phyloP scores from a whole-genome alignment of 2,888 invertebrate genomes.

The Seira sanloemensis region DNA sequence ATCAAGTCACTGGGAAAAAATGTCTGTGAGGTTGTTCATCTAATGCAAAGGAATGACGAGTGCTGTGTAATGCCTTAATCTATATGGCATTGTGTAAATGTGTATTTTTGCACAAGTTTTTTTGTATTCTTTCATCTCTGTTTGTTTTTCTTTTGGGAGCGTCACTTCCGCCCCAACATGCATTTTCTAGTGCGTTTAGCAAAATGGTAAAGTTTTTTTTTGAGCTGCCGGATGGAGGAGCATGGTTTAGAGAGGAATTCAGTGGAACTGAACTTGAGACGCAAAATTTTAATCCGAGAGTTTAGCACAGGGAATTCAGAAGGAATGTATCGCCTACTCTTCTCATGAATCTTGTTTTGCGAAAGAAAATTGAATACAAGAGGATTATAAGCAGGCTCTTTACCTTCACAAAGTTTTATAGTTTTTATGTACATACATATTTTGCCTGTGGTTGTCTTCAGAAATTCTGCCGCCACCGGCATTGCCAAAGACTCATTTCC shows the following conservation, averaged over 20 bases:
- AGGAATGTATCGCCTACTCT: too few relatives aligned
- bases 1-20: conserved; percentile 3
- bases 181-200: neutral
- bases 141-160: too few relatives aligned
- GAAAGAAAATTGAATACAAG: too few relatives aligned
- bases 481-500: too few relatives aligned
- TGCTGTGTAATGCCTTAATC: neutral
- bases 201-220: neutral
- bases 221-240: neutral
- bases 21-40: neutral
- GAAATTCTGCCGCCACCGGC: too few relatives aligned
- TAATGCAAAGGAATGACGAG: conserved; percentile 6
- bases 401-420: too few relatives aligned
- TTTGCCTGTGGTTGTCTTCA: too few relatives aligned
- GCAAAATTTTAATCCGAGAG: conserved; percentile 14
- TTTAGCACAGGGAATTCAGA: neutral
- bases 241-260: neutral
- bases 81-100: too few relatives aligned
- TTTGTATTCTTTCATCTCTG: conserved; percentile 2
- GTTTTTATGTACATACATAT: too few relatives aligned
- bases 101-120: neutral
- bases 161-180: too few relatives aligned
- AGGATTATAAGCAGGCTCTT: too few relatives aligned
- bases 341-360: too few relatives aligned
- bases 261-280: neutral